Base-by-base conservation (phyloP, 2,888 invertebrate genomes). In the Gisinianus flammeolus region DNA sequence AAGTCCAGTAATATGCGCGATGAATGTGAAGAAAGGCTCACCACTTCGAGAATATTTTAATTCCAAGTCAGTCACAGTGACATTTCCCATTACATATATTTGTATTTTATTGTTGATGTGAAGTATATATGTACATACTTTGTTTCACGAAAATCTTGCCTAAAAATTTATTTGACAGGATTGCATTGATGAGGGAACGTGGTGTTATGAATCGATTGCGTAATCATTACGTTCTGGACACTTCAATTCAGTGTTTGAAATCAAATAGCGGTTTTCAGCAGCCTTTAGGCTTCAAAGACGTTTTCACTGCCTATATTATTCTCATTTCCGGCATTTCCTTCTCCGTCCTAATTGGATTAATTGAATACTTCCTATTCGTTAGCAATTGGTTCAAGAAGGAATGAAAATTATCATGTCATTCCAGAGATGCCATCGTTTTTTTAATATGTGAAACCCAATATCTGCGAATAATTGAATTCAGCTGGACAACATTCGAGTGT, bases 11-110 rank as follows among this genome's bases (percentile, higher is more conserved):
- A 72, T 78, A 35, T 71, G 78, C 19, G 80, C 81, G 19, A 81
- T 80, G 81, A 78, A 78, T 52, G 56, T 82, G 3, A 69, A 78
- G 16, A 79, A 79, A 35, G 76, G 80, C 2, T 81, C 81, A 2
- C 77, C 80, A 2, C 72, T 80, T 22, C 66, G 76, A 24, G 80
- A 81, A 35, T 81, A 79, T 66, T 82, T 82, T 26, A 82, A 81
- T 28, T 56, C 75, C 22, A 78, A 78, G 82, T 81, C 24, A 62
- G 6, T 44, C 8, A 44, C 44, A 44, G 26, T 24, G 8, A 26
- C 28, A 26, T 26, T 26, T 24, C 24, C 4, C 4, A 62, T 26
- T 62, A 12, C 16, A 12, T 62, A 1, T 62, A n/a, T 58, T 58
- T 58, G 56, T 5, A 56, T 56, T 10, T 44, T 44, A 10, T 44